phyloP scores from a whole-genome alignment of 2,797 vertebrate species.

The Hirundo rustica region DNA sequence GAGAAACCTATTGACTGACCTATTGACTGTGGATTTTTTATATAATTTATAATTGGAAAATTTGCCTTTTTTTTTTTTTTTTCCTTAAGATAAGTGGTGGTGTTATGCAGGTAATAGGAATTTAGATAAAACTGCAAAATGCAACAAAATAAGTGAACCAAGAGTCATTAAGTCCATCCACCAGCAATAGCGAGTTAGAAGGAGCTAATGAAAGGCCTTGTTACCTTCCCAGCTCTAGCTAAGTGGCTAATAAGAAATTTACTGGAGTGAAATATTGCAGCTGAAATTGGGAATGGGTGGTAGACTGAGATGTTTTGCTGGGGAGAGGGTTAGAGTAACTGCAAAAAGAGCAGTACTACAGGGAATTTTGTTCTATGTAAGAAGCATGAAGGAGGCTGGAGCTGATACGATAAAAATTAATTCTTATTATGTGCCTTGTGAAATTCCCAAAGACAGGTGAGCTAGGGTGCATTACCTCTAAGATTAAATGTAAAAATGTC shows the following conservation, averaged over 20 bases:
- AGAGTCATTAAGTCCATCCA: not conserved
- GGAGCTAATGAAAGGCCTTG: not conserved
- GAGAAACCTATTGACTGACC: not conserved
- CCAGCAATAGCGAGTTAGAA: not conserved
- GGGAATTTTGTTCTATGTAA: not conserved
- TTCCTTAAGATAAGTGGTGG: rapidly evolving
- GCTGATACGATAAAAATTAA: not conserved
- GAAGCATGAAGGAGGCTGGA: not conserved
- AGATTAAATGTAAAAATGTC: not conserved
- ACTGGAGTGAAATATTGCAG: not conserved
- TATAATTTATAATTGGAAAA: not conserved
- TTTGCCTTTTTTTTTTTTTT: not conserved
- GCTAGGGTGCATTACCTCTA: not conserved
- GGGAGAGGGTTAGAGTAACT: not conserved
- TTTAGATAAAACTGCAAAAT: not conserved
- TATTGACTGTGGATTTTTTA: not conserved
- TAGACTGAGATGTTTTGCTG: not conserved
- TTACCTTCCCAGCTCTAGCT: not conserved
- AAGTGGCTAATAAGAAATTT: not conserved
- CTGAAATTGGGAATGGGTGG: not conserved
- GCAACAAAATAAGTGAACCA: not conserved
- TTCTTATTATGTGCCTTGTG: not conserved
- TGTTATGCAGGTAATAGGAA: not conserved
- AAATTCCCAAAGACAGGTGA: not conserved
- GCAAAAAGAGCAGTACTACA: not conserved